Base-by-base conservation (phyloP, 2,113 vertebrate species). In the Chaetura pelagica region DNA sequence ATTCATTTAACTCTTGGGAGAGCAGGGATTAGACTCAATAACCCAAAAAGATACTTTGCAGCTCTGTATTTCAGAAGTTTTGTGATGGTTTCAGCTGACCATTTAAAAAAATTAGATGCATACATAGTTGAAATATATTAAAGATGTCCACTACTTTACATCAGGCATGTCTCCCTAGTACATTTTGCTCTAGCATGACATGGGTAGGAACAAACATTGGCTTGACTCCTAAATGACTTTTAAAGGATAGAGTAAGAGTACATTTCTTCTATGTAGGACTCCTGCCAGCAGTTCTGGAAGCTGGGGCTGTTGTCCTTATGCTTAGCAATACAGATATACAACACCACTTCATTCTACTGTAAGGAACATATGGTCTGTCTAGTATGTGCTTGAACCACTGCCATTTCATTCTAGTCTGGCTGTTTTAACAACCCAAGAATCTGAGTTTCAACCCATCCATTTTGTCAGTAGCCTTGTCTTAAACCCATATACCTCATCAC, bases 211-310 rank as follows among this genome's bases (percentile, higher is more conserved):
- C 24, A 68, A 67, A 29, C 66, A 71, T 11, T 79, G 89, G 63
- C 81, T 93, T 85, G 63, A 26, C 42, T 93, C 71, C 78, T 93
- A 83, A 66, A 57, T 34, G 2, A 58, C 34, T 91, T 90, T 63
- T 84, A 92, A 84, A 64, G 61, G 61, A 66, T 34, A 59, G 21
- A 92, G 51, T 48, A 94, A 92, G 32, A 68, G 69, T n/a, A 78
- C 8, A 34, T 77, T 81, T 92, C 59, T 55, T 85, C 64, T 18
- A 2, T 7, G 54, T 12, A 40, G 12, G n/a, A 80, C 8, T 89
- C 49, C 42, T 72, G 87, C 94, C 91, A 95, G 51, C 46, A 69
- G 79, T 74, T 88, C 91, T 84, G 80, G 73, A 95, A 92, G 90
- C 61, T 82, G 51, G 71, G 89, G 24, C 20, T 81, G 67, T n/a